A percentile compares a stretch with the other conserved stretches of the same genome.
These are phyloP conservation scores for Xenopus tropicalis DNA, from an alignment of 2,113 vertebrate species.

Conservation along the genomic window DNA sequence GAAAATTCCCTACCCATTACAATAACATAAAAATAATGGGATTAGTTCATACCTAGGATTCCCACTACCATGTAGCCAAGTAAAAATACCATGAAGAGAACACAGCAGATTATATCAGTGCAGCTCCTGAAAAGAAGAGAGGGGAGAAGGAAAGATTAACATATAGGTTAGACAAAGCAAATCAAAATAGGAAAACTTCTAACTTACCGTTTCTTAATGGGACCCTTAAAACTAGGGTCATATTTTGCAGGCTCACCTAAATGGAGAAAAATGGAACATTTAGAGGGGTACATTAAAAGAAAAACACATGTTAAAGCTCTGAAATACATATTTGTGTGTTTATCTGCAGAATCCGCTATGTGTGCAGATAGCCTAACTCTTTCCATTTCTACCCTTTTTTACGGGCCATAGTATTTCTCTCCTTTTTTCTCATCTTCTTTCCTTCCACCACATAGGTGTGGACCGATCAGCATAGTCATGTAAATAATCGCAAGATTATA, in stretches of 20 bases:
- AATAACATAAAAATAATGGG: no score
- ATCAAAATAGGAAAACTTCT: not conserved
- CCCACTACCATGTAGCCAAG: constrained; percentile 76
- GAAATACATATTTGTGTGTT: no score
- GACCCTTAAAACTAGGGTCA: constrained; percentile 75
- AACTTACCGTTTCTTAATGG: constrained; percentile 76
- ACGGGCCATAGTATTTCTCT: no score
- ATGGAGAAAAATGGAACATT: constrained; percentile 2
- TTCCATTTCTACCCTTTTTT: no score
- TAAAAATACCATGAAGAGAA: constrained; percentile 75
- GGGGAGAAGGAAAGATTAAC: not conserved
- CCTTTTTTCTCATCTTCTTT: no score
- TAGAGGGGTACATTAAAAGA: not conserved
- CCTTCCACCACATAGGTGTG: no score
- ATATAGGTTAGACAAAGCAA: not conserved
- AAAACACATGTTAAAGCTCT: no score
- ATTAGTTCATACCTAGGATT: constrained; percentile 71
- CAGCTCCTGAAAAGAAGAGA: constrained; percentile 68
- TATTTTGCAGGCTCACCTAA: constrained; percentile 69
- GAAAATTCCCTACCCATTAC: no score
- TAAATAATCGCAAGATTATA: constrained; percentile 11
- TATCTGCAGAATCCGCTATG: no score
- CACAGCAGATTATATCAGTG: constrained; percentile 82
- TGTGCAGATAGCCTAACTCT: no score
- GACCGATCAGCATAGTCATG: not conserved